Percentiles rank a stretch among this genome's conserved stretches.
Evolutionary conservation across 2,797 vertebrate genomes (phyloP).

Genomic region (Melanogrammus aeglefinus): DNA sequence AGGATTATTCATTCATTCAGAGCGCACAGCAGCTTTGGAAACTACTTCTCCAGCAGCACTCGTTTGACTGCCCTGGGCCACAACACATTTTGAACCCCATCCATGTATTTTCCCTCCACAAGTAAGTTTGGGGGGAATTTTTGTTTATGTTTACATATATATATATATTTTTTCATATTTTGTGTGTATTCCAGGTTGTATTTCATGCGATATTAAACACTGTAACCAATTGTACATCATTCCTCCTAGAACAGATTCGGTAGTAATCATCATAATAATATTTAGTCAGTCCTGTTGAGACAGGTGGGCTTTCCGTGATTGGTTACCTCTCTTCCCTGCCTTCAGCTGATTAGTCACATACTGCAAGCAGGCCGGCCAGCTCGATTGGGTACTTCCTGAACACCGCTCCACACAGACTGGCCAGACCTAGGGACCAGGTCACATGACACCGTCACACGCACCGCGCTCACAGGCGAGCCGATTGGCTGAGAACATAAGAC

Average conservation of each 20-base stretch:
- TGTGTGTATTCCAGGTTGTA: no score
- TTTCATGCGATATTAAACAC: no score
- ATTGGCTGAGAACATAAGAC: neutral
- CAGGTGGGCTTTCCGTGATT: neutral
- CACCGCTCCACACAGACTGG: slow-evolving; percentile 95
- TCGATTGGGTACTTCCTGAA: slow-evolving; percentile 99
- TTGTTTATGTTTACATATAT: no score
- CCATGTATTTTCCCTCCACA: no score
- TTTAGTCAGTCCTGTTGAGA: neutral
- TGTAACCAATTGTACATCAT: neutral
- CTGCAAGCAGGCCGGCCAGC: slow-evolving; percentile 93
- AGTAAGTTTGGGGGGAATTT: no score
- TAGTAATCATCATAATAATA: neutral
- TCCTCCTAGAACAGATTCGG: neutral
- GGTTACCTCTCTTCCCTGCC: slow-evolving; percentile 92
- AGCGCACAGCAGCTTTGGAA: neutral
- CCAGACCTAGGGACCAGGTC: slow-evolving; percentile 77
- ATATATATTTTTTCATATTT: no score
- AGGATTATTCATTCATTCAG: neutral
- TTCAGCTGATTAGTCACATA: slow-evolving; percentile 98
- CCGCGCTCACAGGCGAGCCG: slow-evolving; percentile 6
- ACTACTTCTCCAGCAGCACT: neutral
- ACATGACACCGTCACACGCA: slow-evolving; percentile 1
- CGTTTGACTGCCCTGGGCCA: neutral
- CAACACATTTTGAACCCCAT: neutral